phyloP scores from a whole-genome alignment of 2,797 vertebrate genomes.

The Etheostoma perlongum region DNA sequence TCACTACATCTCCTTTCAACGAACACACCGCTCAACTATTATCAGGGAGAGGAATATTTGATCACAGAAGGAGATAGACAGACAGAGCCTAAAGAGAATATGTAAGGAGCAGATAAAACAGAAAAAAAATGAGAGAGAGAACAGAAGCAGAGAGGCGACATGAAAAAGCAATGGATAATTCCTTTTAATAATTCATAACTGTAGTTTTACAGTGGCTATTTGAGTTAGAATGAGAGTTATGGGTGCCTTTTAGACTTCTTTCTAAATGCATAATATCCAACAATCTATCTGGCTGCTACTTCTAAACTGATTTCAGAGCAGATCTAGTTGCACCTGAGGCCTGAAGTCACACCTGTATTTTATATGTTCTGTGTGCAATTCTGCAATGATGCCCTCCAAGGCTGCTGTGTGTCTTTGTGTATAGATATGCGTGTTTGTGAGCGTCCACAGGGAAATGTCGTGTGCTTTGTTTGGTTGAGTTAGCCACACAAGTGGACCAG shows the following conservation, averaged over 20 bases:
- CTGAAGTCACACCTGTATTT: conserved; percentile 6
- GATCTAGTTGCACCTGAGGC: neutral
- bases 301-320: conserved; percentile 9
- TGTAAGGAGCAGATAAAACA: conserved; percentile 65
- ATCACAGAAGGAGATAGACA: conserved; percentile 68
- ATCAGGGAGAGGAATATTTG: conserved; percentile 69
- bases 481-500: conserved; percentile 52
- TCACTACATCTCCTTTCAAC: neutral
- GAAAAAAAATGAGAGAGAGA: conserved; percentile 40
- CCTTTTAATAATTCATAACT: conserved; percentile 59
- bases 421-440: neutral
- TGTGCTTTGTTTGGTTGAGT: conserved; percentile 49
- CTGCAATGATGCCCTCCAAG: conserved; percentile 13
- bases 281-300: conserved; percentile 10
- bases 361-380: conserved; percentile 13
- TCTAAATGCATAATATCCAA: conserved; percentile 26
- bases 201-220: conserved; percentile 41
- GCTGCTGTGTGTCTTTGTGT: neutral
- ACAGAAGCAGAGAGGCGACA: conserved; percentile 30
- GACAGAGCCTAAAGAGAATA: conserved; percentile 63
- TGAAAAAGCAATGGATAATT: conserved; percentile 46
- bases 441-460: conserved; percentile 33
- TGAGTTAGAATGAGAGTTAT: conserved; percentile 29
- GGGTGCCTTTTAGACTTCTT: conserved; percentile 21
- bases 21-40: conserved; percentile 48